phyloP scores from a whole-genome alignment of 1,140 invertebrate species.

The Drosophila serrata region DNA sequence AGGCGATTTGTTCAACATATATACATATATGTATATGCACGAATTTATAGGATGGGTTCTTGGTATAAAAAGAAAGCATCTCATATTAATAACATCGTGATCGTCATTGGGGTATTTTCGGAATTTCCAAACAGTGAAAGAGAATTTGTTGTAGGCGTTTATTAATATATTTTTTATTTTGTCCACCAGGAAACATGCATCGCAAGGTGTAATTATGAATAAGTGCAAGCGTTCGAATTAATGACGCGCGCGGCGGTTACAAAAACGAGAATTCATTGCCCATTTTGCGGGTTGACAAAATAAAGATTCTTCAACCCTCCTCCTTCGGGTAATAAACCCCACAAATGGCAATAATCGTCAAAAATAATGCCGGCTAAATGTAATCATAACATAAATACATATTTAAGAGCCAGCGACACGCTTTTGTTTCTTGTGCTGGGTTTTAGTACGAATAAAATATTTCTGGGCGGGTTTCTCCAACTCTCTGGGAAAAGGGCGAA shows the following conservation, averaged over 20 bases:
- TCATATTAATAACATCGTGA: slow-evolving; percentile 30
- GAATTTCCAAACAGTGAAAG: slow-evolving; percentile 32
- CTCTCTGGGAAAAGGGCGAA: slow-evolving; percentile 21
- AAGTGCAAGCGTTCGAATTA: slow-evolving; percentile 58
- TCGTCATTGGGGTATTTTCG: slow-evolving; percentile 47
- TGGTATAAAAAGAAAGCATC: slow-evolving; percentile 26
- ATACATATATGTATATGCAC: slow-evolving; percentile 1
- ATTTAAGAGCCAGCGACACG: slow-evolving; percentile 30
- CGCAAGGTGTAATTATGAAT: slow-evolving; percentile 55
- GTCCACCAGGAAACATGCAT: slow-evolving; percentile 43
- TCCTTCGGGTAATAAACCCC: slow-evolving; percentile 47
- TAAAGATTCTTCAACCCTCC: slow-evolving; percentile 23
- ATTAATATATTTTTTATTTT: slow-evolving; percentile 35
- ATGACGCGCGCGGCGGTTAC: slow-evolving; percentile 33
- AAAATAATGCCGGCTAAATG: slow-evolving; percentile 69
- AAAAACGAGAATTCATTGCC: slow-evolving; percentile 41
- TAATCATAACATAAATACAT: slow-evolving; percentile 49
- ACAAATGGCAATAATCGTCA: slow-evolving; percentile 61
- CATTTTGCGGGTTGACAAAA: slow-evolving; percentile 43
- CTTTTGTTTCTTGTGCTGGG: slow-evolving; percentile 21
- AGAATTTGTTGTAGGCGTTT: slow-evolving; percentile 46
- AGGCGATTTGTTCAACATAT: slow-evolving; percentile 54
- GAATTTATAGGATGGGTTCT: slow-evolving; percentile 33
- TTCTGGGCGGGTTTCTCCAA: slow-evolving; percentile 23
- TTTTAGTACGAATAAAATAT: slow-evolving; percentile 4